Evolutionary conservation across 2,797 vertebrate genomes (phyloP), one percentile per base, ranked within the genome.

Genomic region (Ptychadena robeensis): DNA sequence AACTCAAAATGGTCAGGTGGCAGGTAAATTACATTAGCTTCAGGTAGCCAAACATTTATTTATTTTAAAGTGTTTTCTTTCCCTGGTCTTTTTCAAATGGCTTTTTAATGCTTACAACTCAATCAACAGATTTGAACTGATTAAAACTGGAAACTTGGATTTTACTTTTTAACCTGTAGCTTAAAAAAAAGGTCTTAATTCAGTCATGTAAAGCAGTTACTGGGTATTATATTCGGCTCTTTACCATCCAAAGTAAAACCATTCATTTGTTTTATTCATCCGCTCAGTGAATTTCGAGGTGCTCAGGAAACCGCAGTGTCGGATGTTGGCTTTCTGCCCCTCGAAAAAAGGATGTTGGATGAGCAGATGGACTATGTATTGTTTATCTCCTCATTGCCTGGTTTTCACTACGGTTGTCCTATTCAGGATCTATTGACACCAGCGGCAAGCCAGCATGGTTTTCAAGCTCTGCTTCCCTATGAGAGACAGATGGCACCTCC

Each of bases 401-500:
- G 18, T 53, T 53, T 53, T 53, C 18, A 53, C 15, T 18, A 53
- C 18, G 18, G 27, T 61, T 28, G n/a, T 28, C 11, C 59, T 9
- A 14, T 61, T 61, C 25, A 18, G 37, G 63, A 78, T 78, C 68
- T 78, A 78, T 78, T 32, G 64, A 32, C 28, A 48, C 3, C 63
- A 4, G 38, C 12, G 68, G 28, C 37, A 3, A n/a, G 11, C 30
- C 30, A 30, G 53, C 44, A 34, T 67, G 27, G 38, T 11, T 53
- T 78, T 78, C 22, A 35, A 44, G 4, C 7, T 1, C 44, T 53
- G 18, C 18, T 53, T 53, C 22, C 44, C 44, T 22, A 53, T 22
- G 44, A 53, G 18, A 7, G 66, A 38, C 77, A 79, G 77, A 79
- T 79, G 77, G 65, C 10, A 15, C 65, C 57, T 69, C 66, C 25